Evolutionary conservation across 2,113 vertebrate species (phyloP).

Genomic region (Elachura formosa): DNA sequence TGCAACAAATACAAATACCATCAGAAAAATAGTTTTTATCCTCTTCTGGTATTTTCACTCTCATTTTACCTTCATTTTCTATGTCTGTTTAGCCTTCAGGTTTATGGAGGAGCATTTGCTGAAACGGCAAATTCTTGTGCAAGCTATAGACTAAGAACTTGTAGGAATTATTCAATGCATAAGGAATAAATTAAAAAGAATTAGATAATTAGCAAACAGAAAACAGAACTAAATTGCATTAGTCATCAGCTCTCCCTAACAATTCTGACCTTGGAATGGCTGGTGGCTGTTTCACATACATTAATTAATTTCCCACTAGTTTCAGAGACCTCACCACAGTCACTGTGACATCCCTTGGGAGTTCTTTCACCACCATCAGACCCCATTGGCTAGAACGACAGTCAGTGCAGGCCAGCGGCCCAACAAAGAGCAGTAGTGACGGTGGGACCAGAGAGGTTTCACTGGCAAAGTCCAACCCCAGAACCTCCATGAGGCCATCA

Average conservation of each 20-base stretch:
- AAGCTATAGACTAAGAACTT: background rate
- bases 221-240: background rate
- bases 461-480: background rate
- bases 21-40: background rate
- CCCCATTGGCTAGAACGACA: background rate
- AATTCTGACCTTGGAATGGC: background rate
- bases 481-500: background rate
- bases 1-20: background rate
- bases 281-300: background rate
- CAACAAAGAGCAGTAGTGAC: accelerated
- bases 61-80: background rate
- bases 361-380: background rate
- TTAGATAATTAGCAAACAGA: background rate
- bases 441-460: accelerated
- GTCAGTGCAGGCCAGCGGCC: background rate
- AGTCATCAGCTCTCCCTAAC: background rate
- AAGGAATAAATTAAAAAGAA: conserved; percentile 20
- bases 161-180: background rate
- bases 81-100: background rate
- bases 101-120: background rate
- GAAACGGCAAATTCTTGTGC: background rate
- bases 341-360: background rate
- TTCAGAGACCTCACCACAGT: background rate
- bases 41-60: background rate
- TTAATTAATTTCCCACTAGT: background rate